Evolutionary conservation across 2,113 vertebrate genomes (phyloP), one percentile per base, ranked within the genome.

Genomic region (Oceanites oceanicus): DNA sequence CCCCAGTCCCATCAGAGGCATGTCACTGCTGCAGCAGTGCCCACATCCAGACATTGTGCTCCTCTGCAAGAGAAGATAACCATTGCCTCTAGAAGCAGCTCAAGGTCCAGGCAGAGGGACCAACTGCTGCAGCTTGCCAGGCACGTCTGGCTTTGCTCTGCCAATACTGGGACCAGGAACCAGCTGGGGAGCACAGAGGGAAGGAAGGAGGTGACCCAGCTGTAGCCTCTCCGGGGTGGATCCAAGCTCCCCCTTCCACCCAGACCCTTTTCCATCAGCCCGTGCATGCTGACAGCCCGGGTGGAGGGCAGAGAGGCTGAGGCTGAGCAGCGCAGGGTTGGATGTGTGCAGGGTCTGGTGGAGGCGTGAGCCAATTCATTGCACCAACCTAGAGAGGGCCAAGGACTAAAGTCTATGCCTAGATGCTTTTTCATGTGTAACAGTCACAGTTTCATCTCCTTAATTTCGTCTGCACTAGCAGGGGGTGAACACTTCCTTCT

Each of bases 241-340:
- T 76, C 32, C 62, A 21, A 45, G 58, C 13, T 56, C 23, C 9
- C 15, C 5, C 12, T 53, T 30, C 29, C 27, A 47, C 36, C n/a
- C 38, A 45, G 82, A 42, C 38, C 18, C 15, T 65, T 20, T 26
- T 76, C n/a, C 45, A 38, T 26, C 76, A 58, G 22, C 12, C 34
- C 36, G 10, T 1, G 4, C 9, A 1, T 3, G 21, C 34, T 49
- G 34, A 9, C 29, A 18, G 5, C 8, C 10, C 0, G 1, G 25
- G 19, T 9, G 9, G 34, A 72, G 27, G 30, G 44, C 80, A 77
- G 73, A 26, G 21, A 15, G 22, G 18, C 11, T 17, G 45, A 32
- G 53, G 21, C 27, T 49, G 66, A 74, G 76, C 52, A 38, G 47
- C 20, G 1, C n/a, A 16, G 74, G 45, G 22, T 1, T 21, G 53